Evolutionary conservation across 2,888 invertebrate species (phyloP), one percentile per base, ranked within the genome.

Genomic region (Lysandra coridon): DNA sequence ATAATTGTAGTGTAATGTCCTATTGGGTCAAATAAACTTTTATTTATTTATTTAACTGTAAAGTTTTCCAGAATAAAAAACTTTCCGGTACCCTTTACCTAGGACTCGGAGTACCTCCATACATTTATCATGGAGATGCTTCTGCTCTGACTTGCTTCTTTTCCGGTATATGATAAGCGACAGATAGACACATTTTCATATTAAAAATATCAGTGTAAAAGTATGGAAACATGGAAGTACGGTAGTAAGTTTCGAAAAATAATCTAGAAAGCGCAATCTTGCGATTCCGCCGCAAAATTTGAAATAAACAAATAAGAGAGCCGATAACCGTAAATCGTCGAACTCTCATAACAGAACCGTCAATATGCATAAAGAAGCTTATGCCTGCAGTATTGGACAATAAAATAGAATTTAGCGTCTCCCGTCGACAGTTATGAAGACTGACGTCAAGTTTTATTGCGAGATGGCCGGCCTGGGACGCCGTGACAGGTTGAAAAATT

Each of bases 321-420:
- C 33, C 23, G 33, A 33, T 69, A 69, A 37, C 69, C 69, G 33
- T 69, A 69, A 69, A 33, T 69, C 33, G 69, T 33, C 14, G 37
- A 69, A 14, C 69, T 69, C 14, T 69, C 33, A 69, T 69, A 69
- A 69, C 69, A 37, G 69, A 17, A 69, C 33, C 33, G 69, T 69
- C 69, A 69, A 69, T 69, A 69, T 69, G 69, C 69, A 33, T 69
- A 69, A 69, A 69, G 69, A 69, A 69, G 69, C 69, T 73, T 87
- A 69, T 69, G 69, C 33, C 69, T 69, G 69, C 69, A 69, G 88
- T 86, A 86, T 86, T 87, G 86, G 86, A 88, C 85, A 86, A 85
- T 87, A 84, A 87, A 91, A 90, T 90, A 83, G 85, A 88, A 89
- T 89, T 89, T 87, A 86, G 85, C 86, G 85, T 85, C 85, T 84